Base-by-base conservation (phyloP, 2,113 vertebrate genomes). In the Penelope pileata region DNA sequence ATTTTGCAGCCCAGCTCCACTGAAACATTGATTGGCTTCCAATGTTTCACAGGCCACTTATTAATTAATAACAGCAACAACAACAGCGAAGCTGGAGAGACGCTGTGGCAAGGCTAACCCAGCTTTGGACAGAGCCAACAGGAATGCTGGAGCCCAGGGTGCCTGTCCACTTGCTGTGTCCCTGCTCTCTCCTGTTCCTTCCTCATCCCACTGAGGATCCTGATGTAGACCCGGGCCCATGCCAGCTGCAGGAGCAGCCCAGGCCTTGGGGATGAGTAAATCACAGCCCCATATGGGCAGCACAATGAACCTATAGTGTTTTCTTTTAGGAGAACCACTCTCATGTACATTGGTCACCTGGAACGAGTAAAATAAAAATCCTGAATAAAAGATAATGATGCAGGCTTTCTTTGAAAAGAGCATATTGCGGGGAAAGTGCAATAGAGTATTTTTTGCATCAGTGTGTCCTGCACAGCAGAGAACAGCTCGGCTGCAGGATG, bases 1-100 rank as follows among this genome's bases (percentile, higher is more conserved):
- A 92, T 86, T 96, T 96, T 95, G 96, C 93, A 80, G 91, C 84
- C 96, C 95, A 91, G 62, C 96, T 96, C 94, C 94, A 83, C 96
- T 96, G 93, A 98, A 98, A 97, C 74, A 95, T n/a, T 66, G 92
- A 94, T 90, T 91, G 64, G 87, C 84, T 50, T 76, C 81, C 89
- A 84, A 85, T 69, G 78, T 93, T 97, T 95, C 92, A 19, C 67
- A 93, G 82, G 80, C 29, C 83, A 68, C 63, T 96, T 91, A 64
- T 70, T 95, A 96, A 92, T 75, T 95, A 96, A 92, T 73, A 96
- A 96, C 58, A 68, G 88, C 91, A 96, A 58, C 27, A 62, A 2
- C 77, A 72, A 66, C 62, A 73, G 67, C 42, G 85, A 88, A 86
- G 47, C n/a, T 3, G 1, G 60, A 42, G 70, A 85, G 70, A 76